Evolutionary conservation across 2,888 invertebrate genomes (phyloP).

Genomic region (Acanthosoma haemorrhoidale): DNA sequence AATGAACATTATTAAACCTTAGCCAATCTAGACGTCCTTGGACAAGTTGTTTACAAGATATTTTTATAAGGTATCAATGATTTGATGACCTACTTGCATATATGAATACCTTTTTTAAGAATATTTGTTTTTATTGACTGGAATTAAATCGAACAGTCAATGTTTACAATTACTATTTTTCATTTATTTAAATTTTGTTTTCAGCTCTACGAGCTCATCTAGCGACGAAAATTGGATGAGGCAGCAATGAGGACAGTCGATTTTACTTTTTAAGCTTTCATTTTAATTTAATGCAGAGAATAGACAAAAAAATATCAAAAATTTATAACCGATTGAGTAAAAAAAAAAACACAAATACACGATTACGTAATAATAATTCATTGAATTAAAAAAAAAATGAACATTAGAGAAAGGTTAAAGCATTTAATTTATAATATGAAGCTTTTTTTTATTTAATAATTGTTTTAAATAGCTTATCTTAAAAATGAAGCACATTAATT

Average conservation of each 20-base stretch:
- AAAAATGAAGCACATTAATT: background rate
- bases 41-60: too few species aligned
- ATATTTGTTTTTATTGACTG: background rate
- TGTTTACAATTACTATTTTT: background rate
- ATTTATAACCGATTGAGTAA: background rate
- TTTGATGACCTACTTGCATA: too few species aligned
- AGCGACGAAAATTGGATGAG: conserved; percentile 19
- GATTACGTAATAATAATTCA: too few species aligned
- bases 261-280: background rate
- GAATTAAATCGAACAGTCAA: background rate
- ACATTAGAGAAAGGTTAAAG: background rate
- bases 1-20: too few species aligned
- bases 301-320: background rate
- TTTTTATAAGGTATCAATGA: too few species aligned
- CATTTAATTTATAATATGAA: background rate
- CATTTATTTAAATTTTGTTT: background rate
- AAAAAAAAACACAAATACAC: background rate
- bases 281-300: background rate
- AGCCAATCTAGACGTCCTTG: too few species aligned
- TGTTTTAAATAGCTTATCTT: too few species aligned
- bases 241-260: too few species aligned
- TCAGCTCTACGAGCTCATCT: conserved; percentile 1
- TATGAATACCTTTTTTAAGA: too few species aligned
- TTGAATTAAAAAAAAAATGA: background rate
- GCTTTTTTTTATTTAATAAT: background rate